A percentile compares a stretch with the other conserved stretches of the same genome.
Conservation (phyloP, 1,140 invertebrate species). For the Lamellibrachia luymesi region DNA sequence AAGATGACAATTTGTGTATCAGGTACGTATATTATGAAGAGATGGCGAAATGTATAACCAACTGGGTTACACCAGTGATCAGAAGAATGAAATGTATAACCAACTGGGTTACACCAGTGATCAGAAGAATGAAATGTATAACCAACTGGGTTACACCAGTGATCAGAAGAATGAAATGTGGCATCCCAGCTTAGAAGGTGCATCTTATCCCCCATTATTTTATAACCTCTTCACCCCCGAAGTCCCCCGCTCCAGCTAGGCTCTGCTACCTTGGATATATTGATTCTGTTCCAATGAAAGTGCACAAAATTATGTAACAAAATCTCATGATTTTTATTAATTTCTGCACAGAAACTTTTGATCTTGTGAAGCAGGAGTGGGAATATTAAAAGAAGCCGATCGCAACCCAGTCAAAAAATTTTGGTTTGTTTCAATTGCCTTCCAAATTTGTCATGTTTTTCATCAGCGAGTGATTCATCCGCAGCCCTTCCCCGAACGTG, state of each 20-base stretch:
- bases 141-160: background rate
- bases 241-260: background rate
- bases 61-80: too few species aligned
- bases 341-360: background rate
- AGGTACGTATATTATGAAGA: background rate
- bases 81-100: background rate
- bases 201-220: background rate
- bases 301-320: background rate
- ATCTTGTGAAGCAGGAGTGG: background rate
- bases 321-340: background rate
- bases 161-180: background rate
- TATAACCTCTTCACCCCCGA: too few species aligned
- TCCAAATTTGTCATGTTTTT: background rate
- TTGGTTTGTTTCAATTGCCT: background rate
- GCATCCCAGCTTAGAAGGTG: background rate
- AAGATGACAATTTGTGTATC: too few species aligned
- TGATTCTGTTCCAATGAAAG: background rate
- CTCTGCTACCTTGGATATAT: background rate
- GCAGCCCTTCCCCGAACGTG: background rate
- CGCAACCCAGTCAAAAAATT: background rate
- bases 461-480: background rate
- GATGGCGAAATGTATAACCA: background rate
- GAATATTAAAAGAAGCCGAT: background rate
- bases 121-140: background rate
- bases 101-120: too few species aligned